A percentile compares a stretch with the other conserved stretches of the same genome.
Evolutionary conservation across 2,888 invertebrate genomes (phyloP).

Genomic region (Caenorhabditis panamensis): DNA sequence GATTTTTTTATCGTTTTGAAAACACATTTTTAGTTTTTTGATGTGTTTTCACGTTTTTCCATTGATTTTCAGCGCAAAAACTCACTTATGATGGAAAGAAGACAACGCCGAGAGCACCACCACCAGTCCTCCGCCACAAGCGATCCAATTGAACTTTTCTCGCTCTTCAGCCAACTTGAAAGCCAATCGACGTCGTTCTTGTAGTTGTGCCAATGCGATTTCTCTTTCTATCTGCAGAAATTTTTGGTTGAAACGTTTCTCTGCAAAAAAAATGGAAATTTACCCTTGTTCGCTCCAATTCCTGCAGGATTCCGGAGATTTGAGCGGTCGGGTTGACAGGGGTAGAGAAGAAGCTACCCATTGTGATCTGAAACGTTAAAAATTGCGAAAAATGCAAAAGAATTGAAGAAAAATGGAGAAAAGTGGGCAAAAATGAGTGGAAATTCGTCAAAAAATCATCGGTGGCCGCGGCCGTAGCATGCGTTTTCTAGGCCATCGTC

Average conservation of each 20-base stretch:
- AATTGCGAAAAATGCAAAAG: neutral
- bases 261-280: too few relatives aligned
- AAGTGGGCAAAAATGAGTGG: neutral
- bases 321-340: constrained; percentile 30
- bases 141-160: constrained; percentile 67
- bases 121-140: constrained; percentile 66
- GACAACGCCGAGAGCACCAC: constrained; percentile 60
- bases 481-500: too few relatives aligned
- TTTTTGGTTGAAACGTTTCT: too few relatives aligned
- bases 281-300: constrained; percentile 58
- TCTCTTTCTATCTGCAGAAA: constrained; percentile 69
- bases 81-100: constrained; percentile 70
- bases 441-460: too few relatives aligned
- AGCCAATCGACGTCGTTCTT: constrained; percentile 64
- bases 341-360: constrained; percentile 51
- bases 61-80: neutral
- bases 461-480: too few relatives aligned
- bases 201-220: constrained; percentile 66
- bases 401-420: neutral
- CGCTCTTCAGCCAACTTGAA: constrained; percentile 68
- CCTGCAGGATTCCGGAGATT: constrained; percentile 47
- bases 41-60: neutral
- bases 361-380: constrained; percentile 2
- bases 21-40: neutral
- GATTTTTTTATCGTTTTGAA: too few relatives aligned